Conservation (phyloP, 2,888 invertebrate species). For the Cryptosula pallasiana region DNA sequence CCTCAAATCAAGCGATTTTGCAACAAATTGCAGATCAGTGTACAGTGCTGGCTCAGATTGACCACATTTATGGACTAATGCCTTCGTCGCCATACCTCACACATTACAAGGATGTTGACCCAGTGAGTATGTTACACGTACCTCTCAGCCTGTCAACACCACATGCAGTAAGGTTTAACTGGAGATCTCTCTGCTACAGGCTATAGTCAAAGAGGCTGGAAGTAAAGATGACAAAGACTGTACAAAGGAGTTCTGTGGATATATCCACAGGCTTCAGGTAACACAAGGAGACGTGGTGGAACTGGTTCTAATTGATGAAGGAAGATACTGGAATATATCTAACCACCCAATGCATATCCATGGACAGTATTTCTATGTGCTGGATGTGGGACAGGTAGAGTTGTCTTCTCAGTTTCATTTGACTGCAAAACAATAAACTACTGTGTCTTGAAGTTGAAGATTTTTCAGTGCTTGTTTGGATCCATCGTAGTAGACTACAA, state of each 20-base stretch:
- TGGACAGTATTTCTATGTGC: conserved; percentile 42
- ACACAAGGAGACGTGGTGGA: conserved; percentile 73
- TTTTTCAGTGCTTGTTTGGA: background rate
- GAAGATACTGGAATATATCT: conserved; percentile 50
- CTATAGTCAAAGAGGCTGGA: conserved; percentile 60
- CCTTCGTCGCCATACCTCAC: conserved; percentile 70
- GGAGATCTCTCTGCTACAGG: too few relatives aligned
- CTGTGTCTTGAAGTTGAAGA: background rate
- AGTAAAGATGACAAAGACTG: conserved; percentile 61
- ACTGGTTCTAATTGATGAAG: conserved; percentile 77
- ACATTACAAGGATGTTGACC: conserved; percentile 61
- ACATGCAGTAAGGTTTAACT: too few relatives aligned
- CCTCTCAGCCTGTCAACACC: too few relatives aligned
- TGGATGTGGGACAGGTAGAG: conserved; percentile 38
- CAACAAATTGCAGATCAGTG: background rate
- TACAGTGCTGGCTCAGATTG: conserved; percentile 68
- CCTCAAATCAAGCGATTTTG: too few relatives aligned
- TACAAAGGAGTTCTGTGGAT: conserved; percentile 65
- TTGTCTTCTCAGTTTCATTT: background rate
- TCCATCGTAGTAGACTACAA: background rate
- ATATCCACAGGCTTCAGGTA: conserved; percentile 75
- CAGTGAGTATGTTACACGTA: too few relatives aligned
- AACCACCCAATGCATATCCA: conserved; percentile 45
- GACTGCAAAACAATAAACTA: too few relatives aligned
- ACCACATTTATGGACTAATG: conserved; percentile 73